These are phyloP conservation scores for Lutjanus erythropterus DNA, from an alignment of 2,113 vertebrate species.

Conservation along the genomic window DNA sequence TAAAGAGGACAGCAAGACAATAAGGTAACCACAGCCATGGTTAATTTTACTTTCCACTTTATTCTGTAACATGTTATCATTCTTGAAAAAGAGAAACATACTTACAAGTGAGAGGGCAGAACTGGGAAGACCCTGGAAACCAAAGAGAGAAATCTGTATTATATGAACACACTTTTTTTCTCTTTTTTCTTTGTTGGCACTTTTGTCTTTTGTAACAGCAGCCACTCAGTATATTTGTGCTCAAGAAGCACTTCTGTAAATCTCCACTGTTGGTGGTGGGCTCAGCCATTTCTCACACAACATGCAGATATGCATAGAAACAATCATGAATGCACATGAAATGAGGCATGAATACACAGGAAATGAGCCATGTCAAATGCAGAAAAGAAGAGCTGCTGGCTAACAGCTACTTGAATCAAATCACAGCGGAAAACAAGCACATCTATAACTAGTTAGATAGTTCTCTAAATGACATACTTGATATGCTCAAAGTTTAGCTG, in stretches of 20 bases:
- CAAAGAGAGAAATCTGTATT: conserved; percentile 33
- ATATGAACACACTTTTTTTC: not conserved
- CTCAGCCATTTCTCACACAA: conserved; percentile 15
- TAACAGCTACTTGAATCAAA: conserved; percentile 27
- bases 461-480: conserved; percentile 15
- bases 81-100: conserved; percentile 45
- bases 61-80: not conserved
- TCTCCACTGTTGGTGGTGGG: not conserved
- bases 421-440: conserved; percentile 19
- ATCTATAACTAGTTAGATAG: conserved; percentile 14
- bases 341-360: conserved; percentile 37
- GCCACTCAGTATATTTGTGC: not conserved
- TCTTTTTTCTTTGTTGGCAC: not conserved
- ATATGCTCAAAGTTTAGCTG: not conserved
- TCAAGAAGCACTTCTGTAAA: not conserved
- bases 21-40: not conserved
- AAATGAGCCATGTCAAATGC: conserved; percentile 44
- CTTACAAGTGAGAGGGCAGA: conserved; percentile 87
- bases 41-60: not conserved
- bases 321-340: conserved; percentile 37
- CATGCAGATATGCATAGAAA: conserved; percentile 24
- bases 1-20: conserved; percentile 27
- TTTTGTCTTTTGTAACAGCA: not conserved
- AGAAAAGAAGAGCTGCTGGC: conserved; percentile 18
- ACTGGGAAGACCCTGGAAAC: conserved; percentile 83